Conservation (phyloP, 2,888 invertebrate genomes). For the Julus scanicus region DNA sequence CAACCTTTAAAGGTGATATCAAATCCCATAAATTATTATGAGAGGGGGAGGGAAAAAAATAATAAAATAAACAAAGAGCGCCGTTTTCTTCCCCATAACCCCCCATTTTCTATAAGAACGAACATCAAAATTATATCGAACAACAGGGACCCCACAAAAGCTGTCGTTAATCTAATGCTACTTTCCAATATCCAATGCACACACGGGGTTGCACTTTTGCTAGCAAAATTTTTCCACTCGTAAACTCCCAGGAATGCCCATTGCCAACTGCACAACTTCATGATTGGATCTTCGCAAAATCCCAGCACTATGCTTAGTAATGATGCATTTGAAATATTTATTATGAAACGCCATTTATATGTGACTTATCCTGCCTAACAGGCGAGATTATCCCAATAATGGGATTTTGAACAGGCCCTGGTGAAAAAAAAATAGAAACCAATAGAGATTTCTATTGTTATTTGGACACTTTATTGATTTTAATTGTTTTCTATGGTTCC, state of each 20-base stretch:
- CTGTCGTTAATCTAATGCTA: conserved; percentile 6
- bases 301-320: not conserved
- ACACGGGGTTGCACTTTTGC: not conserved
- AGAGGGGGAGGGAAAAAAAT: conserved; percentile 3
- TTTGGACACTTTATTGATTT: too few species aligned
- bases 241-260: not conserved
- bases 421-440: too few species aligned
- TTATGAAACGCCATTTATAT: not conserved
- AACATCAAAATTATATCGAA: conserved; percentile 24
- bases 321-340: not conserved
- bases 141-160: conserved; percentile 13
- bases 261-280: not conserved
- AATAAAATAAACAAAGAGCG: conserved; percentile 11
- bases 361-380: too few species aligned
- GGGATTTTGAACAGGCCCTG: too few species aligned
- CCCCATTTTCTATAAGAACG: not conserved
- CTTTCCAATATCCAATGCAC: not conserved
- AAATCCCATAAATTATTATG: conserved; percentile 42
- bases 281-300: not conserved
- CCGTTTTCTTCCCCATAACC: not conserved
- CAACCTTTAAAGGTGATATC: conserved; percentile 24
- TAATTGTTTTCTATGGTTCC: too few species aligned
- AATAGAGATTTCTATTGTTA: too few species aligned
- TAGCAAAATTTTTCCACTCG: conserved; percentile 6
- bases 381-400: too few species aligned